Base-by-base conservation (phyloP, 2,888 invertebrate species). In the Tortricodes alternella region DNA sequence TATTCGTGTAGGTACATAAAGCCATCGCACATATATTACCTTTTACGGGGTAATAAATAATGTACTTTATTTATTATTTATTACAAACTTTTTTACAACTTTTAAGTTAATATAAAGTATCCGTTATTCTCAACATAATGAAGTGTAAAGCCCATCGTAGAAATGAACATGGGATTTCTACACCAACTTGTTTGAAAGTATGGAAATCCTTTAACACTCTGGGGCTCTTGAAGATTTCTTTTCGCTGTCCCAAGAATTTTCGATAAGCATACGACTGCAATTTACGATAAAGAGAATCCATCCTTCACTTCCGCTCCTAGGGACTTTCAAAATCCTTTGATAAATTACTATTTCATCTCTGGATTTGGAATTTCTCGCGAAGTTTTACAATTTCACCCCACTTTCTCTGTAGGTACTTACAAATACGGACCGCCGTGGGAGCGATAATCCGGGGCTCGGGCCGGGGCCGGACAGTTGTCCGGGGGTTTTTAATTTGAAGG, bases 331-430 rank as follows among this genome's bases (percentile, higher is more conserved):
- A 89, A 89, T 86, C 89, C 86, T 85, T 85, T 89, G 88, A 89
- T 89, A 89, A 88, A 90, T 89, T 85, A 90, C 89, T 85, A 82
- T 89, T 89, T 87, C 85, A 87, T 88, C 83, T 86, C 71, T 69
- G 85, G 83, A 82, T 86, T 86, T 80, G 68, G 79, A 74, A 77
- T 77, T 82, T 81, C 77, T 80, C 70, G 74, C 70, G 67, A 80
- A 85, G 67, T 81, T 83, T 79, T 70, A 68, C 73, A 74, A 75
- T 77, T 76, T 71, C 72, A 69, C 84, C 85, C 85, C 74, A 78
- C 71, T 73, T 65, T 69, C 57, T 59, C 53, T 23, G 48, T 49
- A 55, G 55, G 48, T 49, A 49, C n/a, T n/a, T n/a, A n/a, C 50
- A 51, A 51, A 52, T 52, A 52, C 43, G 49, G 29, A 37, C 50